phyloP scores from a whole-genome alignment of 2,797 vertebrate species.

The Poecilia gillii region DNA sequence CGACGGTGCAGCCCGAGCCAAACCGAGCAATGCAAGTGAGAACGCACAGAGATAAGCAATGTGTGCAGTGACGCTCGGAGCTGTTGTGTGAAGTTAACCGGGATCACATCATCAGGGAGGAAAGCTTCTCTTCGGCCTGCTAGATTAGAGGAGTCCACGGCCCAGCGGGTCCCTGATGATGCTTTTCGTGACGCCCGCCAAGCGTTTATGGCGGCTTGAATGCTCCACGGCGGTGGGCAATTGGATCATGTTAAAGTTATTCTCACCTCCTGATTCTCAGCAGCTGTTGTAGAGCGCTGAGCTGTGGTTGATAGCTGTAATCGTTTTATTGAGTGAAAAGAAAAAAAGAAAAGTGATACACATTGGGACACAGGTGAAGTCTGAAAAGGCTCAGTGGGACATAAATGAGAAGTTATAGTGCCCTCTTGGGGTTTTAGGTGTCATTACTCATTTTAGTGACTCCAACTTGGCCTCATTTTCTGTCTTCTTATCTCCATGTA shows the following conservation, averaged over 20 bases:
- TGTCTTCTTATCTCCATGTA: neutral
- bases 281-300: neutral
- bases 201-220: neutral
- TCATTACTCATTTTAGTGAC: constrained; percentile 30
- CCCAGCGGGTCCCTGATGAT: neutral
- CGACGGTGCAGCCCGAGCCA: neutral
- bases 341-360: neutral
- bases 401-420: constrained; percentile 38
- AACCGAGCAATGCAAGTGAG: neutral
- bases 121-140: neutral
- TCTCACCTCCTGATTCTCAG: neutral
- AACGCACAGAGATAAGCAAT: neutral
- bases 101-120: neutral
- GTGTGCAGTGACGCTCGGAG: neutral
- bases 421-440: constrained; percentile 59
- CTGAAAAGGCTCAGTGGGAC: neutral
- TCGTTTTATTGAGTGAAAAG: too few species aligned
- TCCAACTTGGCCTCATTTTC: constrained; percentile 2
- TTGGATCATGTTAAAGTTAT: neutral
- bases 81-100: constrained; percentile 5
- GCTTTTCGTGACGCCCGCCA: neutral
- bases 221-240: neutral
- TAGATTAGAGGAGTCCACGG: constrained; percentile 3
- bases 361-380: neutral
- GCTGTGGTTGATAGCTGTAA: neutral